A percentile compares a stretch with the other conserved stretches of the same genome.
Conservation (phyloP, 1,140 invertebrate genomes). For the Penaeus chinensis region DNA sequence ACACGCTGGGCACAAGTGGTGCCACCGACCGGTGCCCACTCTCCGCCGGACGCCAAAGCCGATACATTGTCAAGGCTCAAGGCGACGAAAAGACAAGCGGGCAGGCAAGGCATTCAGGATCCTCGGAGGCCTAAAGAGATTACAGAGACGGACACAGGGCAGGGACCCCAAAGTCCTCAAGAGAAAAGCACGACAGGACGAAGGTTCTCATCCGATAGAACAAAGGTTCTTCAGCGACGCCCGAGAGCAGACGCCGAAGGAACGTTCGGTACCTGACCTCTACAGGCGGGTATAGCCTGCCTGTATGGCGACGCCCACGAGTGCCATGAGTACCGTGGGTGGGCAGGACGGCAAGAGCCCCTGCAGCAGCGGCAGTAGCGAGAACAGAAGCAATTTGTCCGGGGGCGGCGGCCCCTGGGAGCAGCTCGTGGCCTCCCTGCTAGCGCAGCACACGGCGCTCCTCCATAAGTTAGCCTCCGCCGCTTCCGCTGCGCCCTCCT, state of each 20-base stretch:
- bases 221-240: too few species aligned
- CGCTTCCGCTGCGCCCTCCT: conserved; percentile 9
- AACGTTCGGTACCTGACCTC: too few species aligned
- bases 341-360: neutral
- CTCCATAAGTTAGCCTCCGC: conserved; percentile 61
- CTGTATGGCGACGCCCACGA: conserved; percentile 27
- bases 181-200: too few species aligned
- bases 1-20: neutral
- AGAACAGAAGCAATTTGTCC: neutral
- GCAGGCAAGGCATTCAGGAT: neutral
- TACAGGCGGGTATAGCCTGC: too few species aligned
- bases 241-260: too few species aligned
- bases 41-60: neutral
- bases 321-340: conserved; percentile 9
- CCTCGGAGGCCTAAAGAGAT: too few species aligned
- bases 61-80: neutral
- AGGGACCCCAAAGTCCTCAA: too few species aligned
- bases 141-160: too few species aligned
- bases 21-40: neutral
- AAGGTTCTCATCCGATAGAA: too few species aligned
- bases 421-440: conserved; percentile 59
- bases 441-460: conserved; percentile 62
- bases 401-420: conserved; percentile 52
- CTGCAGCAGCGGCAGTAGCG: conserved; percentile 6
- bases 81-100: neutral